These are phyloP conservation scores for Holacanthus passer DNA, from an alignment of 2,113 vertebrate species.

Conservation along the genomic window DNA sequence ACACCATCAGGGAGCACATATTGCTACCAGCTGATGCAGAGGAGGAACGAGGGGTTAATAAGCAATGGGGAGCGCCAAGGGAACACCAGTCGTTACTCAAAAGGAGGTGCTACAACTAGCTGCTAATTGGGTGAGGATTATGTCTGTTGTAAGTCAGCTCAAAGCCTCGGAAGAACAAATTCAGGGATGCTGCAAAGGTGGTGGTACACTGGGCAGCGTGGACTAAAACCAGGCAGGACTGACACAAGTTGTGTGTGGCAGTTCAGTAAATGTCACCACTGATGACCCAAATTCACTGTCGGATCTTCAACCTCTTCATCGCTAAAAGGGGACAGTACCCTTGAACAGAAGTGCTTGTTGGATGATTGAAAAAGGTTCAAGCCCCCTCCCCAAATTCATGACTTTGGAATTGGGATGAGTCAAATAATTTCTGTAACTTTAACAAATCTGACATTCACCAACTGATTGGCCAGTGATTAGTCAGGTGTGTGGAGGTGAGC, in stretches of 20 bases:
- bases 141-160: constrained; percentile 37
- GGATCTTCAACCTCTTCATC: background rate
- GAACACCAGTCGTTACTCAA: constrained; percentile 51
- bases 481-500: background rate
- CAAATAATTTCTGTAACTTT: background rate
- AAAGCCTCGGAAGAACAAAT: constrained; percentile 35
- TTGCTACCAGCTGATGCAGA: constrained; percentile 47
- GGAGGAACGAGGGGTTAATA: constrained; percentile 29
- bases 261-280: background rate
- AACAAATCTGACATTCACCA: background rate
- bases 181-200: constrained; percentile 13
- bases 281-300: background rate
- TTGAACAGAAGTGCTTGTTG: background rate
- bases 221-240: constrained; percentile 12
- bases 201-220: background rate
- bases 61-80: background rate
- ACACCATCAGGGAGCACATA: constrained; percentile 22
- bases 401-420: background rate
- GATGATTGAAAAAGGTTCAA: background rate
- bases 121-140: constrained; percentile 73
- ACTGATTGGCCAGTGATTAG: no score
- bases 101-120: constrained; percentile 58
- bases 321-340: background rate
- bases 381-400: background rate
- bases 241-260: background rate